Conservation (phyloP, 1,140 invertebrate species). For the Dendrolimus punctatus region DNA sequence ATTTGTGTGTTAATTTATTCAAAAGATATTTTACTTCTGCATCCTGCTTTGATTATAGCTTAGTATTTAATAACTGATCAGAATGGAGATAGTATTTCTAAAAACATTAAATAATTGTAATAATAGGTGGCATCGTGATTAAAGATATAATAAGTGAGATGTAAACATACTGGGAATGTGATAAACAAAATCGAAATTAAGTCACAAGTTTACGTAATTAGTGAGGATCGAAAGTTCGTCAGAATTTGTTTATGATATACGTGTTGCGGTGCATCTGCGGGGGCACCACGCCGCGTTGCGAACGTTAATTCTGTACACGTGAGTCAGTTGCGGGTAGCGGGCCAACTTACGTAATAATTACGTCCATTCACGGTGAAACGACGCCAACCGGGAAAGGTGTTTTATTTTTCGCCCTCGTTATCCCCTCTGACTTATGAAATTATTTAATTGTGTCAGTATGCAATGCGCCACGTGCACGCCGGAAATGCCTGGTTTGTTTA, state of each 20-base stretch:
- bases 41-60: too few species aligned
- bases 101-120: too few species aligned
- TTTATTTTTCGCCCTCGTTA: not conserved
- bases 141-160: too few species aligned
- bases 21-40: too few species aligned
- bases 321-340: conserved; percentile 32
- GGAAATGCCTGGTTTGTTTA: conserved; percentile 63
- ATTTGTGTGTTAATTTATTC: too few species aligned
- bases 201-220: too few species aligned
- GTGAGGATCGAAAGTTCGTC: too few species aligned
- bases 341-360: conserved; percentile 41
- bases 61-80: too few species aligned
- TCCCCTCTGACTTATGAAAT: conserved; percentile 19
- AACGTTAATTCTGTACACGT: conserved; percentile 45
- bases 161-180: too few species aligned
- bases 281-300: conserved; percentile 31
- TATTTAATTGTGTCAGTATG: conserved; percentile 48
- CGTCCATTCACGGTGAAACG: conserved; percentile 35
- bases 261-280: conserved; percentile 31
- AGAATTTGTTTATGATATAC: conserved; percentile 20
- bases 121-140: too few species aligned
- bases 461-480: conserved; percentile 29
- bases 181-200: too few species aligned
- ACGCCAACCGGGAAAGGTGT: conserved; percentile 19
- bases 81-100: too few species aligned